Evolutionary conservation across 2,113 vertebrate genomes (phyloP).

Genomic region (Pogonocichla stellata): DNA sequence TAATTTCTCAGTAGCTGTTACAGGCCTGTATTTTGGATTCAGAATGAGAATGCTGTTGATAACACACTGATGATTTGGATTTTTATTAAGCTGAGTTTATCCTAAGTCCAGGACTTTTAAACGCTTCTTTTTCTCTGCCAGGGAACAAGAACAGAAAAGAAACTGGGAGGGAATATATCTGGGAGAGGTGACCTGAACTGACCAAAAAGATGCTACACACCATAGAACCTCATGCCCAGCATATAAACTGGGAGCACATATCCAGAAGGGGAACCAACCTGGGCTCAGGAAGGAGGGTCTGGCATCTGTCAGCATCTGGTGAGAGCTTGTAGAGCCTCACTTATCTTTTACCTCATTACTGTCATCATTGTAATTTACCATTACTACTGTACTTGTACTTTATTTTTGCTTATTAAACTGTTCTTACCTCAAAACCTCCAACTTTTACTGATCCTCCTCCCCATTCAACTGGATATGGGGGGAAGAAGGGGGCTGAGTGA

Average conservation of each 20-base stretch:
- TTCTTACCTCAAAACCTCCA: background rate
- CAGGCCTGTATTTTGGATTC: background rate
- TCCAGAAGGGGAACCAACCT: fast-evolving
- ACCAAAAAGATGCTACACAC: background rate
- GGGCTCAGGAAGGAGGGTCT: fast-evolving
- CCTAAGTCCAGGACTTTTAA: background rate
- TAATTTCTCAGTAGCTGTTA: background rate
- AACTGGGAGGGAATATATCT: fast-evolving
- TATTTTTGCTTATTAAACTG: background rate
- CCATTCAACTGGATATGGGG: background rate
- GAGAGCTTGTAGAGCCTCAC: background rate
- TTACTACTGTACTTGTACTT: background rate
- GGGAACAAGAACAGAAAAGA: background rate
- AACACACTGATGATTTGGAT: background rate
- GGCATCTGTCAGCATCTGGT: fast-evolving
- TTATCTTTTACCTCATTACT: background rate
- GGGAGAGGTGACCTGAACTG: fast-evolving
- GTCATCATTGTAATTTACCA: background rate
- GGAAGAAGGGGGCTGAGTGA: background rate
- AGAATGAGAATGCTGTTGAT: background rate
- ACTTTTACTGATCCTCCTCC: background rate
- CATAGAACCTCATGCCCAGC: background rate
- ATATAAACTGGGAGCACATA: background rate
- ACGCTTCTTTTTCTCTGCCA: fast-evolving
- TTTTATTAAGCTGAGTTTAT: background rate